These are phyloP conservation scores for Sphecodes monilicornis DNA, from an alignment of 2,888 invertebrate species.

Conservation along the genomic window DNA sequence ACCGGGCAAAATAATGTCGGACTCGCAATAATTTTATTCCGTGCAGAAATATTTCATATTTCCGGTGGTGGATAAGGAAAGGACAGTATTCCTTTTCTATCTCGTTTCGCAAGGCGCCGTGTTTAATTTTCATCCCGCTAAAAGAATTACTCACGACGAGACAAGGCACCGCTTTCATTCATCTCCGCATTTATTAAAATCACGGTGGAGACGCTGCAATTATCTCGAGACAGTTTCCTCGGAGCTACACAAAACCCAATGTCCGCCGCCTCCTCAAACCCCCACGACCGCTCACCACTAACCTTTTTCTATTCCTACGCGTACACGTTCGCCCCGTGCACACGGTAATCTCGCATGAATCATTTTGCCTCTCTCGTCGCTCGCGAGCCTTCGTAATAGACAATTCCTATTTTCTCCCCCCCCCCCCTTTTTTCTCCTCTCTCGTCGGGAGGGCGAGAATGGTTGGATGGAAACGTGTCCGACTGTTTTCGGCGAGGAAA, in stretches of 20 bases:
- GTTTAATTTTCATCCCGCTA: conserved; percentile 56
- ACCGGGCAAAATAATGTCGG: conserved; percentile 28
- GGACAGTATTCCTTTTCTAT: background rate
- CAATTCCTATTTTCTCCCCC: conserved; percentile 39
- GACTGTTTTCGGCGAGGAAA: conserved; percentile 50
- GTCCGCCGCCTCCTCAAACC: background rate
- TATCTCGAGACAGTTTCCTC: conserved; percentile 56
- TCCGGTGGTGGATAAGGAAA: conserved; percentile 8
- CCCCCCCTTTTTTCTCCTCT: background rate
- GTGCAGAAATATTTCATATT: conserved; percentile 49
- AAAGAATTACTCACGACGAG: conserved; percentile 56
- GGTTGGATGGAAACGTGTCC: conserved; percentile 17
- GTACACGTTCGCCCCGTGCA: background rate
- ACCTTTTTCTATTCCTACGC: background rate
- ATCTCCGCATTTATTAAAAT: conserved; percentile 57
- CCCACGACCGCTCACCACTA: background rate
- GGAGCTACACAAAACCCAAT: conserved; percentile 23
- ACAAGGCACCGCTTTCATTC: conserved; percentile 49
- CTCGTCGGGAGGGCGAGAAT: background rate
- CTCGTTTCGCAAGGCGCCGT: conserved; percentile 26
- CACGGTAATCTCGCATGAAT: conserved; percentile 52
- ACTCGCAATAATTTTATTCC: conserved; percentile 47
- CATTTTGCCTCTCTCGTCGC: conserved; percentile 32
- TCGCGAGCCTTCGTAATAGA: conserved; percentile 42
- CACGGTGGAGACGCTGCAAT: conserved; percentile 56